phyloP scores from a whole-genome alignment of 2,113 vertebrate species.

The Tenebrosternarchus preto region DNA sequence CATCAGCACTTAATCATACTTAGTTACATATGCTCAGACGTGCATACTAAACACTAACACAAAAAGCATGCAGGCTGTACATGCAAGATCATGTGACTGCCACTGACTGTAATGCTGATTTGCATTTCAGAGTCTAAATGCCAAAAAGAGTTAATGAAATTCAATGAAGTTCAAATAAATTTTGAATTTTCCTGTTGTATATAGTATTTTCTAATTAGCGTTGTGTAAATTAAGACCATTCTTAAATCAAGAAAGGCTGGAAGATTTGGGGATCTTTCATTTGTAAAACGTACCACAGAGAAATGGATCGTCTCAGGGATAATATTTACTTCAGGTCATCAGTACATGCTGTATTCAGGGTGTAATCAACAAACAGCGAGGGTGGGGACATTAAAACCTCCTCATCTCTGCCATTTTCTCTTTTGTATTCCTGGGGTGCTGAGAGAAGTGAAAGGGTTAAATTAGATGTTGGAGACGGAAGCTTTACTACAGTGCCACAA shows the following conservation, averaged over 20 bases:
- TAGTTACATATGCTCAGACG: constrained; percentile 16
- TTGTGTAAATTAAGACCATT: neutral
- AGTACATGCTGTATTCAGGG: constrained; percentile 1
- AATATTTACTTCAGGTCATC: neutral
- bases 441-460: neutral
- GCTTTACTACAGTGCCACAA: neutral
- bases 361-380: neutral
- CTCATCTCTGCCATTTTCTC: neutral
- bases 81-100: constrained; percentile 24
- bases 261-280: neutral
- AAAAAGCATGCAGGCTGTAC: constrained; percentile 20
- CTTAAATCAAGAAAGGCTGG: neutral
- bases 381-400: neutral
- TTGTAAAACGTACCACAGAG: neutral
- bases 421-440: neutral
- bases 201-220: neutral
- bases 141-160: no score
- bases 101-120: neutral
- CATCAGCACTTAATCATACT: constrained; percentile 21
- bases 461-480: neutral
- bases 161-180: no score
- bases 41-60: constrained; percentile 20
- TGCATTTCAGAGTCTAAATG: neutral
- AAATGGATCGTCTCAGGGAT: neutral
- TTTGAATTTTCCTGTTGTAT: no score